Conservation (phyloP, 2,797 vertebrate species). For the Cichlasoma orientale region DNA sequence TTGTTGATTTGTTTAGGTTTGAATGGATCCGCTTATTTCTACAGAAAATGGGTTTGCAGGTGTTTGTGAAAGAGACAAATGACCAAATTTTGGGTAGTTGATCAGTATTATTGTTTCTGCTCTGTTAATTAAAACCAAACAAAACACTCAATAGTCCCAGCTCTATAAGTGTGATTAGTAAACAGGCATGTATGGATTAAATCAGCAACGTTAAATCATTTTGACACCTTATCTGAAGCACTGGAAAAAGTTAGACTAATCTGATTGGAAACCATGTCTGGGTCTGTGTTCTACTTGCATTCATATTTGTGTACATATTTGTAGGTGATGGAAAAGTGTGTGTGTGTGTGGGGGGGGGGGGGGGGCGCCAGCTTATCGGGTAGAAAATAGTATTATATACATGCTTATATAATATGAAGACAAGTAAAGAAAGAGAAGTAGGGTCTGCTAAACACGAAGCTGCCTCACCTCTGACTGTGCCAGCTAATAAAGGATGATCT, state of each 20-base stretch:
- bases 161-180: not conserved
- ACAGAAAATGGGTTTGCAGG: not conserved
- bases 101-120: not conserved
- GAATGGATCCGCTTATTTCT: not conserved
- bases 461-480: constrained; percentile 12
- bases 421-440: not conserved
- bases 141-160: not conserved
- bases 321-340: too few relatives aligned
- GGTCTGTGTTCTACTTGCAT: not conserved
- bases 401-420: not conserved
- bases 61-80: not conserved
- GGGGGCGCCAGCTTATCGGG: too few relatives aligned
- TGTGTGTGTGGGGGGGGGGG: too few relatives aligned
- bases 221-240: too few relatives aligned
- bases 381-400: too few relatives aligned
- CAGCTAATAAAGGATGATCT: constrained; percentile 25
- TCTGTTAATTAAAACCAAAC: not conserved
- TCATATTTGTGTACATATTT: not conserved
- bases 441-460: not conserved
- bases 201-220: too few relatives aligned
- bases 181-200: not conserved
- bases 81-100: not conserved
- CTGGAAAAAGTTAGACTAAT: too few relatives aligned
- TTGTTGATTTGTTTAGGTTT: not conserved
- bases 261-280: not conserved